These are phyloP conservation scores for Conus betulinus DNA, from an alignment of 1,140 invertebrate genomes.

Conservation along the genomic window DNA sequence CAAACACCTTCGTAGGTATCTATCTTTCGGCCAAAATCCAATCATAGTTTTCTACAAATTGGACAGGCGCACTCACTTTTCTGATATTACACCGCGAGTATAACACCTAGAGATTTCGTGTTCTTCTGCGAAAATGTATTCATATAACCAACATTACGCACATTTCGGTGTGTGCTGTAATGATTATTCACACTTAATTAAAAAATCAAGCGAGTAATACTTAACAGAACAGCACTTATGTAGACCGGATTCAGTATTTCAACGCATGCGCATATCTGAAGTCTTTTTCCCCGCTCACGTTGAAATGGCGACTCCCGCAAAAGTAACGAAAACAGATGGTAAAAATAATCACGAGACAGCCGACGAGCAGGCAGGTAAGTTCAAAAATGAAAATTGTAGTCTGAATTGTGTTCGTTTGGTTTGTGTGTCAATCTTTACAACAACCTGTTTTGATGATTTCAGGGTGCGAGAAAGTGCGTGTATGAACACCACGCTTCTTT, in stretches of 20 bases:
- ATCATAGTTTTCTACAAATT: conserved; percentile 18
- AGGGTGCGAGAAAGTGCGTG: conserved; percentile 27
- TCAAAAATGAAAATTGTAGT: neutral
- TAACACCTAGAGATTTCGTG: conserved; percentile 15
- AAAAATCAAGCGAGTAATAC: neutral
- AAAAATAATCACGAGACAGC: conserved; percentile 73
- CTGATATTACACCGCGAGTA: conserved; percentile 38
- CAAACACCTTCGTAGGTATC: too few species aligned
- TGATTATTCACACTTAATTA: neutral
- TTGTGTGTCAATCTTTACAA: neutral
- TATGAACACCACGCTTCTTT: conserved; percentile 37
- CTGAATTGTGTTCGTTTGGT: neutral
- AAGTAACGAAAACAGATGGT: conserved; percentile 68
- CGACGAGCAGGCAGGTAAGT: conserved; percentile 70
- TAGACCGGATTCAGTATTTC: conserved; percentile 39
- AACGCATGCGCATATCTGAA: conserved; percentile 57
- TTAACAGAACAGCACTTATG: neutral
- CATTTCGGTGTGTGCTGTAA: neutral
- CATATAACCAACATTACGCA: neutral
- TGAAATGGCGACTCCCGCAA: conserved; percentile 72
- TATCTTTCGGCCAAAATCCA: neutral
- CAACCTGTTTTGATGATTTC: neutral
- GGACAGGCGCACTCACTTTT: conserved; percentile 33
- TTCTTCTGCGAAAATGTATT: neutral
- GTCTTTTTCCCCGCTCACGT: conserved; percentile 62